Evolutionary conservation across 2,113 vertebrate species (phyloP).

Genomic region (Telmatochromis brichardi): DNA sequence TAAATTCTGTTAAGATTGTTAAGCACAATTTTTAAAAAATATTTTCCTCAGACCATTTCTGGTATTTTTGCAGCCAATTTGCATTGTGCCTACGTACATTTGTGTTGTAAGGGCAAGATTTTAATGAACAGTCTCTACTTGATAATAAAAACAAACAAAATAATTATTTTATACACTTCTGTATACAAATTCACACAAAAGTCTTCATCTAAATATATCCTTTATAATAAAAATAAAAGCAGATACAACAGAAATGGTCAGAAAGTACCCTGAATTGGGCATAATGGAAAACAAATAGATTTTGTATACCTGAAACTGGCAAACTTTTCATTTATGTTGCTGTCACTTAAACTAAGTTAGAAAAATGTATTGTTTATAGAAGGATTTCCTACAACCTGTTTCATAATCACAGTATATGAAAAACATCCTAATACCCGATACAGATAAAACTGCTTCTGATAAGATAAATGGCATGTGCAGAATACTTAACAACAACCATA

Average conservation of each 20-base stretch:
- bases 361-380: too few relatives aligned
- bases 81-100: background rate
- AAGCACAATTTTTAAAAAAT: background rate
- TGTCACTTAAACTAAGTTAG: too few relatives aligned
- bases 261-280: fast-evolving
- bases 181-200: fast-evolving
- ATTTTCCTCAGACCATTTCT: background rate
- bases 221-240: background rate
- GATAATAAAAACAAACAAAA: fast-evolving
- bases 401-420: too few relatives aligned
- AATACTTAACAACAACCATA: background rate
- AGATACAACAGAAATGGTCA: background rate
- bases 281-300: too few relatives aligned
- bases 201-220: background rate
- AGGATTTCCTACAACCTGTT: too few relatives aligned
- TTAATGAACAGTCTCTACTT: background rate
- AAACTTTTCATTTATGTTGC: too few relatives aligned
- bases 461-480: background rate
- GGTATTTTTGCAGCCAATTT: background rate
- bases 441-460: background rate
- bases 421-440: fast-evolving
- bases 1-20: background rate
- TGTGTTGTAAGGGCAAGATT: fast-evolving
- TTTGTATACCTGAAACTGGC: too few relatives aligned
- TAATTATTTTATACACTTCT: background rate